These are phyloP conservation scores for Drosophila orena DNA, from an alignment of 1,140 invertebrate genomes.

Conservation along the genomic window DNA sequence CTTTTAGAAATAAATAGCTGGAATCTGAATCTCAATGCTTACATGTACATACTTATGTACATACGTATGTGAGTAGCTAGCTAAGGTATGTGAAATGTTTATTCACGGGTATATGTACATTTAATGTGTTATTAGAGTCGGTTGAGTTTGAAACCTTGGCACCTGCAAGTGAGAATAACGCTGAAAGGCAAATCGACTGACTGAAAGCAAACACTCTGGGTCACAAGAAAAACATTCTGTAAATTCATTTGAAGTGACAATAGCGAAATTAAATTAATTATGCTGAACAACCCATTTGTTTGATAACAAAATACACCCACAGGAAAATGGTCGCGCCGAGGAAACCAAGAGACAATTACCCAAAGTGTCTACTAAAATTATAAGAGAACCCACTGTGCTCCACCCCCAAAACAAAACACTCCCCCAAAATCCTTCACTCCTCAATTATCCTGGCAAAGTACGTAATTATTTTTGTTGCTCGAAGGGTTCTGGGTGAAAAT, in stretches of 20 bases:
- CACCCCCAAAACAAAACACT: conserved; percentile 2
- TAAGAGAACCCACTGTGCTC: not conserved
- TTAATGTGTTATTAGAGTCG: not conserved
- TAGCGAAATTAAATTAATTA: conserved; percentile 7
- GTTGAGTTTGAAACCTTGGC: conserved; percentile 3
- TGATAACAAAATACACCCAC: conserved; percentile 8
- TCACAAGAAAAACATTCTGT: not conserved
- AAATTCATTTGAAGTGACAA: conserved; percentile 3
- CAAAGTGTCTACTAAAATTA: conserved; percentile 23
- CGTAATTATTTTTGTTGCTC: conserved; percentile 48
- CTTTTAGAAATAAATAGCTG: conserved; percentile 20
- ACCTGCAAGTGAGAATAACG: conserved; percentile 1
- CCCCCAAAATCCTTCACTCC: not conserved
- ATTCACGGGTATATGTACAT: not conserved
- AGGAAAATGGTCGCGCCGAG: not conserved
- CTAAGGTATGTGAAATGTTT: not conserved
- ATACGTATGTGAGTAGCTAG: not conserved
- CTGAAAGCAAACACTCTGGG: not conserved
- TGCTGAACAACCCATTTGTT: not conserved
- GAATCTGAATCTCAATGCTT: not conserved
- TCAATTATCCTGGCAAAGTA: conserved; percentile 20
- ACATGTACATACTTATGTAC: not conserved
- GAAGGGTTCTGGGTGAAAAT: conserved; percentile 35
- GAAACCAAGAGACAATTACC: conserved; percentile 2
- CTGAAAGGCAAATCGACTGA: not conserved